A percentile compares a stretch with the other conserved stretches of the same genome.
Evolutionary conservation across 2,113 vertebrate genomes (phyloP).

Genomic region (Sisor rabdophorus): DNA sequence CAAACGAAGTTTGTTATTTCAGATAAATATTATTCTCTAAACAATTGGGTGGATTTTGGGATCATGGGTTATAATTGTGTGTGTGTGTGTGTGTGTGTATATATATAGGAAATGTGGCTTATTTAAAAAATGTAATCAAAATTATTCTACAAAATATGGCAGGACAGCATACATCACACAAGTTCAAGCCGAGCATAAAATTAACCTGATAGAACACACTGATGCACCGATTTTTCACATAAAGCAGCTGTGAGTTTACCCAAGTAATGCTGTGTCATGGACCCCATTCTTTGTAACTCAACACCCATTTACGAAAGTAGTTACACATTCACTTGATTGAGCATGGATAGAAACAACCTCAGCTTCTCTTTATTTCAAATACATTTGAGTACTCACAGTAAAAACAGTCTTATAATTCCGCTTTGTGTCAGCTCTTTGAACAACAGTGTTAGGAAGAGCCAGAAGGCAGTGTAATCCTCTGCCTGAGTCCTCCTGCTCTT

Average conservation of each 20-base stretch:
- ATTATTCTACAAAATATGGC: background rate
- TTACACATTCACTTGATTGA: slow-evolving; percentile 11
- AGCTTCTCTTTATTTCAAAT: slow-evolving; percentile 2
- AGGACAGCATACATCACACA: background rate
- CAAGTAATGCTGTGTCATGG: slow-evolving; percentile 8
- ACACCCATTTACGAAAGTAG: slow-evolving; percentile 22
- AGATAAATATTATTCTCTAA: background rate
- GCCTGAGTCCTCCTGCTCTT: slow-evolving; percentile 36
- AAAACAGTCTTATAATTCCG: slow-evolving; percentile 37
- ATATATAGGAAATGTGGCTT: no score
- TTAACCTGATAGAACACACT: background rate
- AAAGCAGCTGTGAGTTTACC: background rate
- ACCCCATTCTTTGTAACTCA: background rate
- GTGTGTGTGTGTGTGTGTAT: no score
- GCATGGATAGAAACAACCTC: background rate
- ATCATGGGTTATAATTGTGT: background rate
- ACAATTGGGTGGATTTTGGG: background rate
- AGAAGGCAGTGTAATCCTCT: slow-evolving; percentile 35
- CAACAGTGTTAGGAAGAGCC: slow-evolving; percentile 3
- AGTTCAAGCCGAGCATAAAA: background rate
- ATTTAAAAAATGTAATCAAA: background rate
- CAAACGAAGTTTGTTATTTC: background rate
- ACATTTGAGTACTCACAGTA: slow-evolving; percentile 41
- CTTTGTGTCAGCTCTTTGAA: slow-evolving; percentile 25
- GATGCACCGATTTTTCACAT: background rate